phyloP scores from a whole-genome alignment of 35 echinoderm and acorn worm species.

The Stichopus chloronotus region DNA sequence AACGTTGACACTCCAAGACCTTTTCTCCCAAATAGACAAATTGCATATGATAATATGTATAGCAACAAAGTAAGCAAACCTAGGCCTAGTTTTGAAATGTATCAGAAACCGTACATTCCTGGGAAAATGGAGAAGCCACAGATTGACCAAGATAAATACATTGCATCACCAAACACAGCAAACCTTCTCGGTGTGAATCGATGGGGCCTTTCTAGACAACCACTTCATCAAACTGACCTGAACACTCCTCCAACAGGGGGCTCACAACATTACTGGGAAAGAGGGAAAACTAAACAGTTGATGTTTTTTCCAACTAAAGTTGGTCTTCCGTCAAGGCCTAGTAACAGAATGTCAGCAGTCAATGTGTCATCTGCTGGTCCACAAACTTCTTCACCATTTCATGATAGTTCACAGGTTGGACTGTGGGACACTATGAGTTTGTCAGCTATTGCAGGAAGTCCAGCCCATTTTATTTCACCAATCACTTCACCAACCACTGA shows the following conservation, averaged over 20 bases:
- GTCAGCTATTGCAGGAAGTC: conserved; percentile 48
- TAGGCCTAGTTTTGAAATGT: not conserved
- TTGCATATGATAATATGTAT: not conserved
- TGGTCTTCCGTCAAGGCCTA: not conserved
- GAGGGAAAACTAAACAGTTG: not conserved
- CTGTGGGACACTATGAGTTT: conserved; percentile 46
- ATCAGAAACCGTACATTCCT: not conserved
- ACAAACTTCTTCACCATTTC: conserved; percentile 37
- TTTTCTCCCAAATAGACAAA: no score
- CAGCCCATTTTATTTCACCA: conserved; percentile 22
- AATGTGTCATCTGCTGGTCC: not conserved
- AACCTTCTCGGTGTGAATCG: conserved; percentile 22
- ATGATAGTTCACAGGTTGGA: conserved; percentile 38
- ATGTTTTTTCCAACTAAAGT: not conserved
- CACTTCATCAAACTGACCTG: not conserved
- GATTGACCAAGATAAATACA: not conserved
- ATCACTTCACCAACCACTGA: conserved; percentile 11
- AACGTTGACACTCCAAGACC: not conserved
- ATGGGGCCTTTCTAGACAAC: conserved; percentile 1
- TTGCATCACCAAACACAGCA: not conserved
- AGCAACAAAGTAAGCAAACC: not conserved
- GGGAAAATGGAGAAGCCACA: not conserved
- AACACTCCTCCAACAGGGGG: not conserved
- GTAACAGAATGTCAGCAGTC: not conserved
- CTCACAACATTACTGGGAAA: not conserved